Conservation (phyloP, 2,113 vertebrate genomes). For the Zosterops borbonicus region DNA sequence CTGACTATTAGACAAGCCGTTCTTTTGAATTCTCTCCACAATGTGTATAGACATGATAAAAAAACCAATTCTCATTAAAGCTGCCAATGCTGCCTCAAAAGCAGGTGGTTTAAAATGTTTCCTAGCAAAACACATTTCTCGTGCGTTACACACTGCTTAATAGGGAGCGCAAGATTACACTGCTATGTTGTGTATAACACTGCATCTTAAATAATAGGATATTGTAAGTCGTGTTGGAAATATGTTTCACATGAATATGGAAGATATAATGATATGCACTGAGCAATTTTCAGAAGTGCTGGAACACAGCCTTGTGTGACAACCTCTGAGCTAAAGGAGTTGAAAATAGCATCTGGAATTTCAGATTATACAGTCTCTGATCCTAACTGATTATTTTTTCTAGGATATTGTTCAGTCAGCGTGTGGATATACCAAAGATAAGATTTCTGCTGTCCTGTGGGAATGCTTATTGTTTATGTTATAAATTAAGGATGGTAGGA, state of each 20-base stretch:
- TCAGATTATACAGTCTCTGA: conserved; percentile 60
- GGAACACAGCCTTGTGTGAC: conserved; percentile 26
- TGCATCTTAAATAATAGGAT: conserved; percentile 50
- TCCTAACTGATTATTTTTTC: conserved; percentile 64
- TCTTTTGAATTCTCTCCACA: conserved; percentile 60
- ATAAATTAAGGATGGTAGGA: not conserved
- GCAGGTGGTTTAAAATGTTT: conserved; percentile 61
- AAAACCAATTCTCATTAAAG: conserved; percentile 70
- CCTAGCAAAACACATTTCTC: conserved; percentile 45
- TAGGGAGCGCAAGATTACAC: conserved; percentile 48
- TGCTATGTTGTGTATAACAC: conserved; percentile 29
- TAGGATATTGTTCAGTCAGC: conserved; percentile 11
- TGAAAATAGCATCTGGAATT: conserved; percentile 65
- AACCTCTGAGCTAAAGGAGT: conserved; percentile 42
- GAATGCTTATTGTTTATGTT: not conserved
- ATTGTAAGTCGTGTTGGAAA: conserved; percentile 56
- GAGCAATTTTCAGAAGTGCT: conserved; percentile 59
- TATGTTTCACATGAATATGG: conserved; percentile 59
- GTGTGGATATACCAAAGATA: not conserved
- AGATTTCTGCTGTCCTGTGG: not conserved
- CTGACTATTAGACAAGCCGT: conserved; percentile 55
- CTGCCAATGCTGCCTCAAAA: conserved; percentile 66
- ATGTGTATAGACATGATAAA: conserved; percentile 58
- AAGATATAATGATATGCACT: conserved; percentile 41
- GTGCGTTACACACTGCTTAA: conserved; percentile 46